Evolutionary conservation across 2,797 vertebrate genomes (phyloP).

Genomic region (Thaleichthys pacificus): DNA sequence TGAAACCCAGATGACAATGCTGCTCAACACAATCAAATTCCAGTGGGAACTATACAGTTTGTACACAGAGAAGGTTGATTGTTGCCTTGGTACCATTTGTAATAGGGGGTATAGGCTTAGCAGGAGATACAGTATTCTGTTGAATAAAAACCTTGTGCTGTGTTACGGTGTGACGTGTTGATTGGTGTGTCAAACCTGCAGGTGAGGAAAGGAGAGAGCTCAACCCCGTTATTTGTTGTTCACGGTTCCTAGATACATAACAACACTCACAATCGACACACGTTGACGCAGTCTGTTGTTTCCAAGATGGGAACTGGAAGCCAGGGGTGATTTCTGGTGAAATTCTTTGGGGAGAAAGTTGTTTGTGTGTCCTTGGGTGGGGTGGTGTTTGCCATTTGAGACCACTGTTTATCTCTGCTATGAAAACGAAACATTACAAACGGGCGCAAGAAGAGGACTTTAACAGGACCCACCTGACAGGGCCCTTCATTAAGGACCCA

Average conservation of each 20-base stretch:
- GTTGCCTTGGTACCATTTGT: no score
- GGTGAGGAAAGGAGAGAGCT: not conserved
- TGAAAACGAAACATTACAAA: constrained; percentile 5
- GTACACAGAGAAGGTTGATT: no score
- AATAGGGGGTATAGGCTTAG: no score
- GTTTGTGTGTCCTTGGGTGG: not conserved
- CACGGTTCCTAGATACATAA: not conserved
- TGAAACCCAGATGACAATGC: no score
- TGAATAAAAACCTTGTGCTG: no score
- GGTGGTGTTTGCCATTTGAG: not conserved
- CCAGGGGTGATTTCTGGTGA: not conserved
- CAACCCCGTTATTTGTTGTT: not conserved
- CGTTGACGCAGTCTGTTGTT: not conserved
- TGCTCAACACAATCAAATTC: no score
- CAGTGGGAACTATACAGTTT: no score
- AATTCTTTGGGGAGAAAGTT: not conserved
- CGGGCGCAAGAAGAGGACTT: not conserved
- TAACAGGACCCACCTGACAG: not conserved
- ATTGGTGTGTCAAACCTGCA: not conserved
- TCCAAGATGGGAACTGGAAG: not conserved
- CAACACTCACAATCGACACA: not conserved
- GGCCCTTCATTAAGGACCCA: constrained; percentile 9
- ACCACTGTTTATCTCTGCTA: not conserved
- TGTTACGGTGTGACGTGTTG: not conserved
- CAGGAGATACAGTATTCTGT: no score